Conservation (phyloP, 2,888 invertebrate genomes). For the Frankliniella intonsa region DNA sequence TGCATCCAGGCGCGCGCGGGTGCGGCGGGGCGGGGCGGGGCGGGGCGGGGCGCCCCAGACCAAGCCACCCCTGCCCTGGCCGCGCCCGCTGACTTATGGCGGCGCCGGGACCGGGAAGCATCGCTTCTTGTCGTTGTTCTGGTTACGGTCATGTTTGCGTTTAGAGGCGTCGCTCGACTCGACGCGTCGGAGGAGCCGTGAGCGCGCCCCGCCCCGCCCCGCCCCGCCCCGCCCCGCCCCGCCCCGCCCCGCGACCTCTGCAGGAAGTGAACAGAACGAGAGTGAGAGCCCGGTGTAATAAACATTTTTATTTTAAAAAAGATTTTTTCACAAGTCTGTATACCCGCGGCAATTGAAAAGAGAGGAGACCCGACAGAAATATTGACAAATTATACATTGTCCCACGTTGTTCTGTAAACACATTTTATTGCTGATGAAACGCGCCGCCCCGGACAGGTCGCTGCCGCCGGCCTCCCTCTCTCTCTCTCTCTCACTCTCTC, state of each 20-base stretch:
- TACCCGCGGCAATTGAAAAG: neutral
- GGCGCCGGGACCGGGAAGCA: neutral
- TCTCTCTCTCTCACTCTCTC: neutral
- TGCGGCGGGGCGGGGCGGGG: neutral
- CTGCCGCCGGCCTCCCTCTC: neutral
- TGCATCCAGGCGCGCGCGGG: neutral
- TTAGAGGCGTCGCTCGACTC: neutral
- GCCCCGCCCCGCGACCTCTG: too few relatives aligned
- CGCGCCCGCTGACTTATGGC: slow-evolving; percentile 2
- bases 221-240: too few relatives aligned
- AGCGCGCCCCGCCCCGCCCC: too few relatives aligned
- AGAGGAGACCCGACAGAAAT: neutral
- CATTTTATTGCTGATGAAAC: slow-evolving; percentile 15
- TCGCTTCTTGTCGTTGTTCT: neutral
- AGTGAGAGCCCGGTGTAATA: too few relatives aligned
- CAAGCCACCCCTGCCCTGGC: neutral
- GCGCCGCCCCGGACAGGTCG: neutral
- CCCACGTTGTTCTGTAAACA: slow-evolving; percentile 6
- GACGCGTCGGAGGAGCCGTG: too few relatives aligned
- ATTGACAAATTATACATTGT: slow-evolving; percentile 27
- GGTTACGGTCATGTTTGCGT: neutral
- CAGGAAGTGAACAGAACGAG: too few relatives aligned
- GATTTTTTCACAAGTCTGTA: neutral
- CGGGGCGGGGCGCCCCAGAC: neutral
- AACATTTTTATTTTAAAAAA: too few relatives aligned